Evolutionary conservation across 2,888 invertebrate species (phyloP).

Genomic region (Acrocera orbiculus): DNA sequence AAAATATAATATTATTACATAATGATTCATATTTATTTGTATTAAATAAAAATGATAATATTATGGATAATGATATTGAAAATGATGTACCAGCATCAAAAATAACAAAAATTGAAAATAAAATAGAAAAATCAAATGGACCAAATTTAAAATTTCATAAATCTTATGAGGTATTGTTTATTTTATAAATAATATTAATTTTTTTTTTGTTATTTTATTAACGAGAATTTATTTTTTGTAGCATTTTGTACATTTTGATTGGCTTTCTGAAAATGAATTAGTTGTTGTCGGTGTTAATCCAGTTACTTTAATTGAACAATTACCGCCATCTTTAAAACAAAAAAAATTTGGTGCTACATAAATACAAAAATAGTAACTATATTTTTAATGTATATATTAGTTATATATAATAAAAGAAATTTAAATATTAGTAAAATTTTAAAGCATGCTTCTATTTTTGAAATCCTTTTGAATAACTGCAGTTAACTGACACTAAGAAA

Average conservation of each 20-base stretch:
- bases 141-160: slow-evolving; percentile 14
- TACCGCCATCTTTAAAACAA: slow-evolving; percentile 51
- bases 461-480: too few species aligned
- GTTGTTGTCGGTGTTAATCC: slow-evolving; percentile 62
- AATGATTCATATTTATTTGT: slow-evolving; percentile 42
- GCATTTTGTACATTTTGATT: slow-evolving; percentile 57
- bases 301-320: slow-evolving; percentile 44
- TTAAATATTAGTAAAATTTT: too few species aligned
- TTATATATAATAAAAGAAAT: too few species aligned
- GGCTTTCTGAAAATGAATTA: slow-evolving; percentile 49
- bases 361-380: not conserved
- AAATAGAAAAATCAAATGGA: not conserved
- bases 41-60: slow-evolving; percentile 16
- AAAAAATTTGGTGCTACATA: slow-evolving; percentile 42
- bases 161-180: slow-evolving; percentile 16
- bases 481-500: too few species aligned
- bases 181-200: not conserved
- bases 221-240: too few species aligned
- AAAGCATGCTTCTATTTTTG: too few species aligned
- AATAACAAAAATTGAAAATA: not conserved
- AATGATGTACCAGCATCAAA: too few species aligned
- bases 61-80: slow-evolving; percentile 1
- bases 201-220: slow-evolving; percentile 21
- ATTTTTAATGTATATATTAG: too few species aligned
- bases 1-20: slow-evolving; percentile 49